Conservation (phyloP, 1,140 invertebrate genomes). For the Ephestia elutella region DNA sequence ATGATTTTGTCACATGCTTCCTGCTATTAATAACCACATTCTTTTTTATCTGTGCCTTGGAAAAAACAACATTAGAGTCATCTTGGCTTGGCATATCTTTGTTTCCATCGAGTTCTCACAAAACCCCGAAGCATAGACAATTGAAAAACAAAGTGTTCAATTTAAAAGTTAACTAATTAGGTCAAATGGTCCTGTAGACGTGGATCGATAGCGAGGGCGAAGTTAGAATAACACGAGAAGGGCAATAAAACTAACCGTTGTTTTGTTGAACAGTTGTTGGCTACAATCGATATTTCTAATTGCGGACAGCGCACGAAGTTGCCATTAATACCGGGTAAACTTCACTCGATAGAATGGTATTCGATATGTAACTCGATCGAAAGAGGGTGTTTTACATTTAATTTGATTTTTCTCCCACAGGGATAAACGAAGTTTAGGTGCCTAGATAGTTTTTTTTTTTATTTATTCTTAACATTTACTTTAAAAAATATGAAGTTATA, state of each 20-base stretch:
- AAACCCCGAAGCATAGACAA: neutral
- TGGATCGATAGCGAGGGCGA: conserved; percentile 32
- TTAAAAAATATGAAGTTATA: no score
- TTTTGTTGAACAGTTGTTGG: conserved; percentile 29
- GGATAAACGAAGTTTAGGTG: no score
- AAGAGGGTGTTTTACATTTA: no score
- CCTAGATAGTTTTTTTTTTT: no score
- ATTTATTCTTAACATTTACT: no score
- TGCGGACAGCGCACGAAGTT: conserved; percentile 1
- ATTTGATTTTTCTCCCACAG: no score
- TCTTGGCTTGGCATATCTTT: neutral
- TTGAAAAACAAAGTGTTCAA: conserved; percentile 12
- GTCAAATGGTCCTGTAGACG: conserved; percentile 35
- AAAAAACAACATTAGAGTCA: no score
- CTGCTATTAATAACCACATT: no score
- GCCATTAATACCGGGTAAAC: neutral
- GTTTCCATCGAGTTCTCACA: no score
- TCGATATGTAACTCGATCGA: no score
- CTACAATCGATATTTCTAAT: conserved; percentile 38
- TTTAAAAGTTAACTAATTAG: conserved; percentile 37
- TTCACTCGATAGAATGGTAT: neutral
- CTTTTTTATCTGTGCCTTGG: no score
- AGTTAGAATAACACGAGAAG: conserved; percentile 31
- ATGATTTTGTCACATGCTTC: no score
- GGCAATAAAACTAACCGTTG: conserved; percentile 43